These are phyloP conservation scores for Mythimna lalbum DNA, from an alignment of 2,888 invertebrate genomes.

Conservation along the genomic window DNA sequence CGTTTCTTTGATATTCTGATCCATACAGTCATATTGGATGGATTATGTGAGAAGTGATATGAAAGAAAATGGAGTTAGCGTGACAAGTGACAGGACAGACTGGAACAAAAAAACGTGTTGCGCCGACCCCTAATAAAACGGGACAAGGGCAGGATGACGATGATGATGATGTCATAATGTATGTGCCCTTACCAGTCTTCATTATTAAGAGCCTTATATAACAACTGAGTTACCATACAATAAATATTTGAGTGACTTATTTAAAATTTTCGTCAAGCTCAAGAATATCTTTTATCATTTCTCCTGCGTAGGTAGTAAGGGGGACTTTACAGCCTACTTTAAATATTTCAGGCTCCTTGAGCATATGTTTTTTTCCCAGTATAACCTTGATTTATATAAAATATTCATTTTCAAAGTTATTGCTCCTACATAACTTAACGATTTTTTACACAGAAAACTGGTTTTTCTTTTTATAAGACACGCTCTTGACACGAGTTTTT, in stretches of 20 bases:
- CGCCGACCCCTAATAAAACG: no score
- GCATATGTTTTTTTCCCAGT: constrained; percentile 37
- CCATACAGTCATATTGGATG: no score
- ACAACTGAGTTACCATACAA: background rate
- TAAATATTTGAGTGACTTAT: constrained; percentile 26
- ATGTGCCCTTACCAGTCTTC: no score
- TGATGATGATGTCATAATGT: no score
- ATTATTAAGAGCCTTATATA: background rate
- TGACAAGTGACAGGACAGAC: no score
- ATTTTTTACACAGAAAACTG: constrained; percentile 4
- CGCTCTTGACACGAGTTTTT: background rate
- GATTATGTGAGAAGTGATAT: no score
- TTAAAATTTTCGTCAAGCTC: background rate
- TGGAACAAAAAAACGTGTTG: no score
- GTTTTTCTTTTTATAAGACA: background rate
- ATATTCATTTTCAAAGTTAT: constrained; percentile 60
- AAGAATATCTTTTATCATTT: constrained; percentile 16
- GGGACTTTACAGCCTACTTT: constrained; percentile 38
- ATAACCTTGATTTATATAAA: constrained; percentile 59
- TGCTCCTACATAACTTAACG: constrained; percentile 32
- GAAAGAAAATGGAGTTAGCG: no score
- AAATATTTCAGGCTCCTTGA: constrained; percentile 51
- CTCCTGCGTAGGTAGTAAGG: constrained; percentile 30
- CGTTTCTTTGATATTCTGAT: no score
- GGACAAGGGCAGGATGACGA: no score